Evolutionary conservation across 2,113 vertebrate species (phyloP), one percentile per base, ranked within the genome.

Genomic region (Onychorhynchus coronatus): DNA sequence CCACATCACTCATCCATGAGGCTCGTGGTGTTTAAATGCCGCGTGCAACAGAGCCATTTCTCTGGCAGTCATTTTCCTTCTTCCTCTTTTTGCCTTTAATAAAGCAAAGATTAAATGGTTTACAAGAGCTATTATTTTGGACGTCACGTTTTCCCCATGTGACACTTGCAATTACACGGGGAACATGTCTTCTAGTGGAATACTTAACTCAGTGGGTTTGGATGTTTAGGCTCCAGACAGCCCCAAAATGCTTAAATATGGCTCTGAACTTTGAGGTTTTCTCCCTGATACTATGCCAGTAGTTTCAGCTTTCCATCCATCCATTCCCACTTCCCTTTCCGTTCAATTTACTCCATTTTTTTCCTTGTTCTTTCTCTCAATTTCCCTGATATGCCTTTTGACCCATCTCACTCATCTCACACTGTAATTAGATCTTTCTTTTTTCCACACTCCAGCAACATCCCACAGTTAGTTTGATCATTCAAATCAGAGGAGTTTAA

Each of bases 11-110:
- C 89, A 91, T 67, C 91, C 53, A 11, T 31, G 72, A 86, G 85
- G 61, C 31, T 83, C 68, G 12, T 28, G 88, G 39, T 83, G 84
- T 79, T 97, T 89, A 97, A 97, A 97, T 94, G 83, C 75, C 84
- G 92, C n/a, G 53, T 85, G 77, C 63, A 95, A 17, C 77, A 67
- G 65, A 80, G 47, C n/a, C 79, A 35, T 72, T 96, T 85, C 50
- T 56, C 61, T 93, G 74, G 85, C 63, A 91, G 47, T 81, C 58
- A 37, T 78, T 89, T 70, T 67, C 25, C 80, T 77, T 86, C 47
- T 46, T 24, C 12, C 22, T 49, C 56, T 46, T 83, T 92, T 75
- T 84, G 39, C 71, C 49, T 95, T 95, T 83, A 89, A 88, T 92
- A 93, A 94, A 93, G 61, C 13, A 66, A 80, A 95, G 83, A 92